These are phyloP conservation scores for Sigmodon hispidus DNA, from an alignment of 2,113 vertebrate species.

Conservation along the genomic window DNA sequence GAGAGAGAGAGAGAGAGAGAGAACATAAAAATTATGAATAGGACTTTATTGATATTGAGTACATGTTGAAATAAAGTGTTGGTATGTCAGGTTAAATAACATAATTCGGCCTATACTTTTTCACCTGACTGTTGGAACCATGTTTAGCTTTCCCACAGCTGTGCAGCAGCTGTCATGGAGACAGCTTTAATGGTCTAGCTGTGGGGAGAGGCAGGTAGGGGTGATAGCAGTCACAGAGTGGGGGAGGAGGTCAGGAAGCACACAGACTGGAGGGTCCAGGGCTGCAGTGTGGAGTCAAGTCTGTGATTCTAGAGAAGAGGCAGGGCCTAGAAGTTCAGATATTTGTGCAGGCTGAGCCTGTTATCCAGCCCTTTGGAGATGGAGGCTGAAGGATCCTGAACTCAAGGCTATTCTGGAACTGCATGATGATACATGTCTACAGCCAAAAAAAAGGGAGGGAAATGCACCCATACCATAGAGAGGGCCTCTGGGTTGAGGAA, in stretches of 20 bases:
- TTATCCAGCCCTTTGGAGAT: not conserved
- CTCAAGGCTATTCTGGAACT: not conserved
- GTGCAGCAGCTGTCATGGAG: too few relatives aligned
- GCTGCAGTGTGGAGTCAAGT: not conserved
- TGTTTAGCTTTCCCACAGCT: not conserved
- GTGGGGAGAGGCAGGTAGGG: accelerated
- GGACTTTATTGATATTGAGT: not conserved
- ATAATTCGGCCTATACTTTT: not conserved
- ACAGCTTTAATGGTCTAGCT: not conserved
- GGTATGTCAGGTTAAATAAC: not conserved
- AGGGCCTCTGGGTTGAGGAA: not conserved
- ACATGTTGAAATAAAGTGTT: not conserved
- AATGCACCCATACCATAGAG: accelerated
- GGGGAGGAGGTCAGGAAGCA: not conserved
- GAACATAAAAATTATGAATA: not conserved
- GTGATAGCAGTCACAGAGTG: too few relatives aligned
- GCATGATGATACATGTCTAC: not conserved
- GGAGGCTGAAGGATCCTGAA: not conserved
- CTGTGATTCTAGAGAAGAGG: too few relatives aligned
- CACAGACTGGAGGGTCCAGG: too few relatives aligned
- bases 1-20: not conserved
- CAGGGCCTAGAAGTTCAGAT: not conserved
- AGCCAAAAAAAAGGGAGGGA: not conserved
- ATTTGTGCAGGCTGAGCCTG: not conserved
- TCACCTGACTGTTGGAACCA: not conserved